Evolutionary conservation across 2,797 vertebrate genomes (phyloP).

Genomic region (Hafferia zeledoni): DNA sequence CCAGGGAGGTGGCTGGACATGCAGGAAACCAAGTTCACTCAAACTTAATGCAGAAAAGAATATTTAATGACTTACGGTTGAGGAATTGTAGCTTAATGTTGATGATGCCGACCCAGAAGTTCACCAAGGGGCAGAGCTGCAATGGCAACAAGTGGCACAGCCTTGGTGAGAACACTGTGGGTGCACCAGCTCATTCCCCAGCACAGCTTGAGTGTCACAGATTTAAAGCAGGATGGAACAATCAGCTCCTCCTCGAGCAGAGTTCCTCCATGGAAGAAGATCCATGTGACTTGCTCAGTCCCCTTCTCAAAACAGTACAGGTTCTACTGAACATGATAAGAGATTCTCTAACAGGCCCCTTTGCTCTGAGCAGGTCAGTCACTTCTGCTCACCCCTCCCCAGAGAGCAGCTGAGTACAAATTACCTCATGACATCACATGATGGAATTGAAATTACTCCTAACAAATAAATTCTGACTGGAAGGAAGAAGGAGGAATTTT

Average conservation of each 20-base stretch:
- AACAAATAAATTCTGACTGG: neutral
- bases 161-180: neutral
- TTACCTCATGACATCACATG: neutral
- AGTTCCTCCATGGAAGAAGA: neutral
- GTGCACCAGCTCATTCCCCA: accelerated
- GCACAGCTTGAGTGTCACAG: accelerated
- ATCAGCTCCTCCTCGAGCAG: neutral
- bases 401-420: neutral
- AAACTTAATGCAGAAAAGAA: neutral
- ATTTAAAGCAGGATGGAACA: neutral
- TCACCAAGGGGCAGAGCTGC: conserved; percentile 61
- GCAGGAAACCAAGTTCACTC: accelerated
- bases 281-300: neutral
- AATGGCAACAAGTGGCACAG: neutral
- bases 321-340: neutral
- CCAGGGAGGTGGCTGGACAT: accelerated
- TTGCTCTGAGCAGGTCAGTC: neutral
- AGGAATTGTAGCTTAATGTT: conserved; percentile 37
- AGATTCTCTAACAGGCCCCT: neutral
- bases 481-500: neutral
- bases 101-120: conserved; percentile 41
- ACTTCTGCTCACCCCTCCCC: neutral
- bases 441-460: neutral
- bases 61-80: conserved; percentile 5
- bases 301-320: neutral